phyloP scores from a whole-genome alignment of 2,888 invertebrate genomes.

The Poecilobothrus nobilitatus region DNA sequence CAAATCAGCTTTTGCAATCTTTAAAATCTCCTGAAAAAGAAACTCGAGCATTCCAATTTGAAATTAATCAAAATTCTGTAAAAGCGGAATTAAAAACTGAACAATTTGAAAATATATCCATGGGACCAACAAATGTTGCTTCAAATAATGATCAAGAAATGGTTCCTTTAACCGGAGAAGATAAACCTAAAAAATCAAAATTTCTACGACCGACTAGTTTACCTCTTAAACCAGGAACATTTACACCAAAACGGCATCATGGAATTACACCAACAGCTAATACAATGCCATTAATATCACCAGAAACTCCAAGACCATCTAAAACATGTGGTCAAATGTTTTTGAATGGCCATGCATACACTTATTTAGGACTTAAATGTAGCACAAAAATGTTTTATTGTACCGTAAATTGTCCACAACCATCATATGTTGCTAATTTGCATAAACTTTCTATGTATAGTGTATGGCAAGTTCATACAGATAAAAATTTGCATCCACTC shows the following conservation, averaged over 20 bases:
- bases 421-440: slow-evolving; percentile 85
- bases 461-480: slow-evolving; percentile 77
- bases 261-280: slow-evolving; percentile 74
- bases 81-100: slow-evolving; percentile 38
- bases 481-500: slow-evolving; percentile 58
- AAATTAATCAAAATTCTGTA: slow-evolving; percentile 20
- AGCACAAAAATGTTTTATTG: slow-evolving; percentile 88
- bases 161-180: slow-evolving; percentile 15
- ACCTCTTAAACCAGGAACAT: slow-evolving; percentile 75
- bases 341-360: slow-evolving; percentile 84
- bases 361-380: slow-evolving; percentile 81
- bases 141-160: slow-evolving; percentile 13
- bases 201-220: slow-evolving; percentile 75
- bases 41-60: slow-evolving; percentile 40
- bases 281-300: slow-evolving; percentile 76
- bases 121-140: slow-evolving; percentile 21
- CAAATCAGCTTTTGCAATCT: slow-evolving; percentile 20
- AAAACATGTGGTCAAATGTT: slow-evolving; percentile 84
- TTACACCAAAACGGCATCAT: slow-evolving; percentile 71
- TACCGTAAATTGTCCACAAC: slow-evolving; percentile 86
- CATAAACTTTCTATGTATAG: slow-evolving; percentile 94
- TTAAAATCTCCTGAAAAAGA: slow-evolving; percentile 26
- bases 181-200: slow-evolving; percentile 44
- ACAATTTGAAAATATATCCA: slow-evolving; percentile 36
- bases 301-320: slow-evolving; percentile 82